Percentiles rank a stretch among this genome's conserved stretches.
These are phyloP conservation scores for Ormyrus rosae DNA, from an alignment of 2,888 invertebrate species.

Conservation along the genomic window DNA sequence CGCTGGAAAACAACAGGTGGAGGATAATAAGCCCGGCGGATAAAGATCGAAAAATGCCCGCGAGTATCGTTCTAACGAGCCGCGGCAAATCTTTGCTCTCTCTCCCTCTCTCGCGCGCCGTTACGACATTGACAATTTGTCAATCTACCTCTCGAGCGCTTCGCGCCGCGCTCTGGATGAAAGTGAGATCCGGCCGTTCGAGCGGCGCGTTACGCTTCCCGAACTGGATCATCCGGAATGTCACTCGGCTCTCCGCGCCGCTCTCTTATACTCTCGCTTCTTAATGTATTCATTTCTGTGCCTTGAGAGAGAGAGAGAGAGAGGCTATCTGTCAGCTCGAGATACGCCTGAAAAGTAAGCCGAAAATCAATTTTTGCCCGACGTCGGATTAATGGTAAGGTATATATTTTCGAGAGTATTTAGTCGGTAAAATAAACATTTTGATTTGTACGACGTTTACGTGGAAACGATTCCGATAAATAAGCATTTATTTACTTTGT, in stretches of 20 bases:
- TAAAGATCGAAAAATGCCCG: neutral
- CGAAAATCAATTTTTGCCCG: neutral
- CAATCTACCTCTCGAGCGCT: conserved; percentile 15
- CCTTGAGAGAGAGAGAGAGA: neutral
- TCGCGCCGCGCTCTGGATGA: conserved; percentile 25
- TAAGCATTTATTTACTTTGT: no score
- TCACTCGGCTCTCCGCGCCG: neutral
- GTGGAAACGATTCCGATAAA: no score
- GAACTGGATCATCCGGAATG: conserved; percentile 43
- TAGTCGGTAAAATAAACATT: no score
- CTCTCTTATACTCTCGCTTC: conserved; percentile 9
- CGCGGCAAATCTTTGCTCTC: no score
- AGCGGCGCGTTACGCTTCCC: neutral
- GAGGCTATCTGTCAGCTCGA: neutral
- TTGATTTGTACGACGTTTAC: no score
- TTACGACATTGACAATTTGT: conserved; percentile 44
- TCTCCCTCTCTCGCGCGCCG: neutral
- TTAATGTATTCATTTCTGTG: neutral
- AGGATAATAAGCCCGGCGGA: neutral
- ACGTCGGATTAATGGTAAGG: neutral
- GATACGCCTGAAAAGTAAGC: neutral
- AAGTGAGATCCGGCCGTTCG: conserved; percentile 22
- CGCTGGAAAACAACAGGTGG: neutral
- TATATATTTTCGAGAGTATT: neutral
- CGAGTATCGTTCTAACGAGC: conserved; percentile 2